Percentiles rank a stretch among this genome's conserved stretches.
Conservation (phyloP, 92 coral and sea anemone species). For the Epizoanthus fatuus region DNA sequence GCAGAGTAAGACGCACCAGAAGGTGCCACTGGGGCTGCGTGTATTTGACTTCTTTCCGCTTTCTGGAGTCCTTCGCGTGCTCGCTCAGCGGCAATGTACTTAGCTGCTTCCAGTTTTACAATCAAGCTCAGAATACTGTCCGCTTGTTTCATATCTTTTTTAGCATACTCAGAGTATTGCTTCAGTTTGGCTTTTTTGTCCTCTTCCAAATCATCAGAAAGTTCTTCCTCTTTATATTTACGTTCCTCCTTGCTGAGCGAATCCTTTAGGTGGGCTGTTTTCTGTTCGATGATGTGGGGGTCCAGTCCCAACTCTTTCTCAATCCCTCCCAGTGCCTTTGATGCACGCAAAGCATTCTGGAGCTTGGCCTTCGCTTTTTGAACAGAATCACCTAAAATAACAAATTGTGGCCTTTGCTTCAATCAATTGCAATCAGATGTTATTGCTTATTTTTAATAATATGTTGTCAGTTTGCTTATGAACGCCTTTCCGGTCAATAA, state of each 20-base stretch:
- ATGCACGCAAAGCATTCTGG: constrained; percentile 34
- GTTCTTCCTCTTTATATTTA: constrained; percentile 34
- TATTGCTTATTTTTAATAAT: not conserved
- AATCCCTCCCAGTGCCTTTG: constrained; percentile 42
- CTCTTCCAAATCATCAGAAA: constrained; percentile 21
- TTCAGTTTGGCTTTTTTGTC: constrained; percentile 30
- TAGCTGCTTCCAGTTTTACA: constrained; percentile 40
- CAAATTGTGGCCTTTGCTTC: not conserved
- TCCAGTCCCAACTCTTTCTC: constrained; percentile 42
- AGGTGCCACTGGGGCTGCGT: constrained; percentile 20
- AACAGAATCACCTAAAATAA: constrained; percentile 13
- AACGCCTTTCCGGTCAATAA: too few species aligned
- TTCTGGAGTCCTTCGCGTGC: constrained; percentile 33
- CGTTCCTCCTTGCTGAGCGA: constrained; percentile 23
- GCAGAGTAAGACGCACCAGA: not conserved
- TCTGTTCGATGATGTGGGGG: constrained; percentile 8
- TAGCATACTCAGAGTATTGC: constrained; percentile 42
- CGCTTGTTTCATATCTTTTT: constrained; percentile 45
- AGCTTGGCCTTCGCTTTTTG: constrained; percentile 41
- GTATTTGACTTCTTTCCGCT: constrained; percentile 26
- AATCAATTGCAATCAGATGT: too few species aligned
- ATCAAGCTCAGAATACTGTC: constrained; percentile 39
- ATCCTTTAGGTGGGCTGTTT: constrained; percentile 4
- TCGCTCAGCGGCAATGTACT: constrained; percentile 39
- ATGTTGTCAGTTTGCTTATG: not conserved